Evolutionary conservation across 1,140 invertebrate species (phyloP).

Genomic region (Drosophila pandora): DNA sequence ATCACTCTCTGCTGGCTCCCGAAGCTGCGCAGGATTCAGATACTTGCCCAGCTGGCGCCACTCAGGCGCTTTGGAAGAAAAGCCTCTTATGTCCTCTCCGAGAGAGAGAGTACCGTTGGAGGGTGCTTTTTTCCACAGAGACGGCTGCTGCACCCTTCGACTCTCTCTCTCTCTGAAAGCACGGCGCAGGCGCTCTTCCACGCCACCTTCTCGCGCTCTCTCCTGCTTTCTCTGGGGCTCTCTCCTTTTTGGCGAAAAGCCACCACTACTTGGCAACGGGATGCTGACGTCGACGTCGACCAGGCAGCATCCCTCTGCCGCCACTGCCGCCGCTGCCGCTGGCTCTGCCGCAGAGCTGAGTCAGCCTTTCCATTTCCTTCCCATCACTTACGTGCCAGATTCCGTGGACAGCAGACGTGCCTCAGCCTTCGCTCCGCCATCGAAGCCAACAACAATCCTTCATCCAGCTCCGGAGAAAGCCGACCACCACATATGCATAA

Average conservation of each 20-base stretch:
- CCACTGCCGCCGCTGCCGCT: slow-evolving; percentile 4
- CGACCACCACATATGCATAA: slow-evolving; percentile 25
- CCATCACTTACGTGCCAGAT: slow-evolving; percentile 70
- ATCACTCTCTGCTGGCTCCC: slow-evolving; percentile 3
- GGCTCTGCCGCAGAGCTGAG: slow-evolving; percentile 36
- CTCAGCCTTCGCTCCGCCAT: slow-evolving; percentile 15
- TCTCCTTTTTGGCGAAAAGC: slow-evolving; percentile 1
- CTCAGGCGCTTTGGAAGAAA: slow-evolving; percentile 45
- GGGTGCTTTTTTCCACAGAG: slow-evolving; percentile 33
- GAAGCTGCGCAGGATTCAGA: slow-evolving; percentile 63
- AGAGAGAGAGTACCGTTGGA: slow-evolving; percentile 8
- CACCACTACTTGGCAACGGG: slow-evolving; percentile 22
- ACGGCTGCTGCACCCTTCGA: slow-evolving; percentile 75
- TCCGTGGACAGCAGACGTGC: slow-evolving; percentile 63
- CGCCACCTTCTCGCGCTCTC: slow-evolving; percentile 2
- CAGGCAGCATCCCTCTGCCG: slow-evolving; percentile 65
- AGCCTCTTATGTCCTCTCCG: slow-evolving; percentile 31
- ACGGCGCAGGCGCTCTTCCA: slow-evolving; percentile 52
- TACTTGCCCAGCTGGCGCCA: slow-evolving; percentile 60
- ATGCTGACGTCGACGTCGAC: slow-evolving; percentile 44
- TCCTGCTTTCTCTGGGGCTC: slow-evolving; percentile 10
- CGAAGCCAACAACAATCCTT: background rate
- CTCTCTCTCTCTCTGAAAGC: slow-evolving; percentile 4
- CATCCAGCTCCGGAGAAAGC: slow-evolving; percentile 24
- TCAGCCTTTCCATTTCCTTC: slow-evolving; percentile 37